Evolutionary conservation across 2,113 vertebrate genomes (phyloP), one percentile per base, ranked within the genome.

Genomic region (Podiceps cristatus): DNA sequence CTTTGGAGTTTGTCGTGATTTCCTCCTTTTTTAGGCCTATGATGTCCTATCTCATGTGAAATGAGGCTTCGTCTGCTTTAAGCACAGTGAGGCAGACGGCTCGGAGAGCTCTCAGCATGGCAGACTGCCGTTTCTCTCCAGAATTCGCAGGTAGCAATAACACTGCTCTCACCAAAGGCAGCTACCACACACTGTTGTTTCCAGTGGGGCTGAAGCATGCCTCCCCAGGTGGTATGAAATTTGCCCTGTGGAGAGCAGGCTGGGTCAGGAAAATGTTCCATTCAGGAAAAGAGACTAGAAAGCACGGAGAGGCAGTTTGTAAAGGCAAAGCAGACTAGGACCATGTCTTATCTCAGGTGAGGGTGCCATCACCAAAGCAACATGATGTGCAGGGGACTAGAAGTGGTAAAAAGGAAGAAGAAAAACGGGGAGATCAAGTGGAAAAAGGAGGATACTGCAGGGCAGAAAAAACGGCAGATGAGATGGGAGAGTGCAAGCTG

Each of bases 401-500:
- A 85, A 91, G 16, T 10, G 13, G 33, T 31, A 64, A 91, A 94
- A 90, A 91, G 5, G 11, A 81, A 78, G 45, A 77, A 84, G 31
- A 88, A 86, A 82, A 50, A 52, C 29, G 5, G 56, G 49, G 69
- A 58, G n/a, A 83, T 78, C 29, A 73, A 66, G 28, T 27, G 58
- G 33, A 58, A 86, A 90, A 56, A 87, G 40, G 10, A 93, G 15
- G 47, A 75, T 77, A n/a, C 14, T 82, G 37, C 7, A 2, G 18
- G 6, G 29, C 58, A 90, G 55, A 18, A 73, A 83, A 90, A 44
- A 11, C 3, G 18, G 45, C 53, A 82, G 62, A 81, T 66, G 66
- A 91, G 58, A 91, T 47, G 27, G 37, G 45, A 94, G 71, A 91
- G 91, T 35, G n/a, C 49, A 82, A 95, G 77, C 69, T 90, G 77